Evolutionary conservation across 2,888 invertebrate genomes (phyloP).

Genomic region (Acanthosepion lycidas): DNA sequence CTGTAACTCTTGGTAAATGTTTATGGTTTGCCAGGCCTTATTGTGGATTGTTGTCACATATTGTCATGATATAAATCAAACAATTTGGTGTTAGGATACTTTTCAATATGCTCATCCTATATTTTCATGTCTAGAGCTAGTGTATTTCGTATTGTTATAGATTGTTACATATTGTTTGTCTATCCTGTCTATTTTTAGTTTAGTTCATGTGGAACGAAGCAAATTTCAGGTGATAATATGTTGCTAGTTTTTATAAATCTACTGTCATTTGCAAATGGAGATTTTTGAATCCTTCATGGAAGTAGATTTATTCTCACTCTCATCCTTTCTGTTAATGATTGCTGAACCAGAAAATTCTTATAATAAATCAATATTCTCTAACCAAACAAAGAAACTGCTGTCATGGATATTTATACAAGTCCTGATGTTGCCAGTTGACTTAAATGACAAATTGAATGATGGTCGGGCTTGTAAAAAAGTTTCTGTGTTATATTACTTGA

Average conservation of each 20-base stretch:
- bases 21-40: not conserved
- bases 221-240: not conserved
- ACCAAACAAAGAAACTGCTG: not conserved
- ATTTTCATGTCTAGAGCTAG: not conserved
- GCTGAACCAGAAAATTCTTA: not conserved
- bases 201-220: not conserved
- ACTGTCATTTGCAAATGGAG: not conserved
- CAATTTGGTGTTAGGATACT: not conserved
- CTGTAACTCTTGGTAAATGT: conserved; percentile 4
- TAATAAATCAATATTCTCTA: not conserved
- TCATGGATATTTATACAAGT: not conserved
- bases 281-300: not conserved
- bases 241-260: not conserved
- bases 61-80: not conserved
- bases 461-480: too few relatives aligned
- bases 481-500: too few relatives aligned
- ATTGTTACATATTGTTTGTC: conserved; percentile 21
- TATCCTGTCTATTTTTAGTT: not conserved
- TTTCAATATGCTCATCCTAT: not conserved
- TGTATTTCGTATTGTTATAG: not conserved
- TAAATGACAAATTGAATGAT: too few relatives aligned
- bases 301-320: not conserved
- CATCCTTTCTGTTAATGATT: not conserved
- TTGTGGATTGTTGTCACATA: conserved; percentile 23
- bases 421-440: not conserved